phyloP scores from a whole-genome alignment of 2,888 invertebrate species.

The Drosophila formosana region DNA sequence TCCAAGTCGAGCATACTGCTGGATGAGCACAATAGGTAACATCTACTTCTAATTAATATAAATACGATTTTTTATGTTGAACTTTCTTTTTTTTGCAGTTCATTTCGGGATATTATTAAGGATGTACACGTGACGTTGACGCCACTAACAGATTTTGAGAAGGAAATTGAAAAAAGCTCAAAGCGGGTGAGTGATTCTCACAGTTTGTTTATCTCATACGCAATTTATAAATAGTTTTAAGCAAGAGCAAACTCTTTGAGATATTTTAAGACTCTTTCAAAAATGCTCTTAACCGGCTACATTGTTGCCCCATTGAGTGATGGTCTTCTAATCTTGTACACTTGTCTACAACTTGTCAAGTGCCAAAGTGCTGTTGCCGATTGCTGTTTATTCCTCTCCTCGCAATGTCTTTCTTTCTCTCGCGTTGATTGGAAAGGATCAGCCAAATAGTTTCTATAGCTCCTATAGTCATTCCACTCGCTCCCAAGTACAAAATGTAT shows the following conservation, averaged over 20 bases:
- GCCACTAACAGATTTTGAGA: conserved; percentile 83
- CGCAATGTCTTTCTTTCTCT: conserved; percentile 18
- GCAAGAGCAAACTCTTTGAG: conserved; percentile 37
- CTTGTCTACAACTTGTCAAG: conserved; percentile 65
- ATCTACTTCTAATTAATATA: not conserved
- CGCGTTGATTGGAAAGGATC: conserved; percentile 44
- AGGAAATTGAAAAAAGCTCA: conserved; percentile 83
- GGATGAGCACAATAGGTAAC: conserved; percentile 83
- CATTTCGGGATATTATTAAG: conserved; percentile 84
- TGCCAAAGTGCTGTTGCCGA: conserved; percentile 34
- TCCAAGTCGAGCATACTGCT: conserved; percentile 63
- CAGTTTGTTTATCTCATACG: conserved; percentile 26
- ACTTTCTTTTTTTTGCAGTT: conserved; percentile 39
- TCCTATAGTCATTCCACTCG: conserved; percentile 53
- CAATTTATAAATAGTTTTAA: conserved; percentile 39
- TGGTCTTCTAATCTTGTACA: conserved; percentile 63
- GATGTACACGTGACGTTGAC: conserved; percentile 84
- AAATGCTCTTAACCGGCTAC: conserved; percentile 31
- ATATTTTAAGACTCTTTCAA: conserved; percentile 31
- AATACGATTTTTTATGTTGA: not conserved
- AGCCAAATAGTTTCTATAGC: conserved; percentile 13
- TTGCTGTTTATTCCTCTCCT: conserved; percentile 19
- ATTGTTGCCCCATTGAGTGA: conserved; percentile 55
- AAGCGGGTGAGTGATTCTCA: conserved; percentile 80
- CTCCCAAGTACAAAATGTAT: conserved; percentile 8